Base-by-base conservation (phyloP, 2,888 invertebrate species). In the Charanyca ferruginea region DNA sequence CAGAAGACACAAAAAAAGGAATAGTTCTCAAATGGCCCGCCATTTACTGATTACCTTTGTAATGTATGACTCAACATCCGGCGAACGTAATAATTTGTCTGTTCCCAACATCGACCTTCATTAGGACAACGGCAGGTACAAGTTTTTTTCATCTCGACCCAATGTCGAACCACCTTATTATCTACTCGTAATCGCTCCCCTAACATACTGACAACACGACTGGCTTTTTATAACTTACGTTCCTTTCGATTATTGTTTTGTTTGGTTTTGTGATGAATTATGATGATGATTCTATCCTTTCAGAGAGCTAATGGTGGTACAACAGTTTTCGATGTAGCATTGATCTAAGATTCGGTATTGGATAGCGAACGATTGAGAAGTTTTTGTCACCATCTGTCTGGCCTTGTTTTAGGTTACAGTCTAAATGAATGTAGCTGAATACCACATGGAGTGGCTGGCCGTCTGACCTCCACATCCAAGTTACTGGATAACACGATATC, bases 121-220 rank as follows among this genome's bases (percentile, higher is more conserved):
- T 91, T 90, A 91, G 87, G 89, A 86, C 86, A 85, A 80, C 85
- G 84, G 83, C 93, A 93, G 93, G 93, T 93, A 93, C 92, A 88
- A 87, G 89, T 90, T 91, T 92, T 92, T 94, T 93, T 85, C 83
- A 51, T 87, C 81, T 74, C 83, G 77, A 72, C 75, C 82, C 85
- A 73, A 83, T 84, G 82, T 85, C 83, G 80, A 84, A 85, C 86
- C 84, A 85, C 85, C 89, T 89, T 89, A 91, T 91, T 90, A 91
- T 87, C 85, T 78, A 82, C 72, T 78, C 79, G 86, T 89, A 90
- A 90, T 89, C 86, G 87, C 76, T 85, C 86, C 86, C 86, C 82
- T 84, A 79, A 87, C 83, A 81, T 67, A 65, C 78, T 72, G 73
- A 81, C 74, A 68, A 74, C 87, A 84, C 83, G 84, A 84, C 83